These are phyloP conservation scores for Podocnemis expansa DNA, from an alignment of 2,113 vertebrate species.

Conservation along the genomic window DNA sequence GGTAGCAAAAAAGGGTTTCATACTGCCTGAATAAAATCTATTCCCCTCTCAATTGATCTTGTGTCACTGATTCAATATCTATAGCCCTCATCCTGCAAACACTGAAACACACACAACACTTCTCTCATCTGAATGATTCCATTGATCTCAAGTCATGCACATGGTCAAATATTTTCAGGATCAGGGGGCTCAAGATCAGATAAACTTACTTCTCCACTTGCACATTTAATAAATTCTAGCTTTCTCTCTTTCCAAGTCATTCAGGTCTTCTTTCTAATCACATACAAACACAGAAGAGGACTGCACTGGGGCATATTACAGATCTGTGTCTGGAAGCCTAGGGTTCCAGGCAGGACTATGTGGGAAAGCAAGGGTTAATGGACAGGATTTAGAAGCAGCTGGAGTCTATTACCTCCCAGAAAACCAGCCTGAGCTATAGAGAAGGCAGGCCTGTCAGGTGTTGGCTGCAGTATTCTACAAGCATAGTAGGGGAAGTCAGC, in stretches of 20 bases:
- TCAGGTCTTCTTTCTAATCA: accelerated
- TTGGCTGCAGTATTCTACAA: not conserved
- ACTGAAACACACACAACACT: accelerated
- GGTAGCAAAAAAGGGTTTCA: not conserved
- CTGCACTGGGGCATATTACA: not conserved
- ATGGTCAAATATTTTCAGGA: not conserved
- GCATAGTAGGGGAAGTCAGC: not conserved
- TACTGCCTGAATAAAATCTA: not conserved
- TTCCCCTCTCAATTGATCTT: not conserved
- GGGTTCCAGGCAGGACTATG: not conserved
- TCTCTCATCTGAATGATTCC: not conserved
- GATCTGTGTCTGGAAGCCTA: not conserved
- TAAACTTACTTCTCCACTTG: not conserved
- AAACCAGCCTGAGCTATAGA: not conserved
- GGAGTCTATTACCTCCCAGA: accelerated
- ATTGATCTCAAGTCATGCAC: accelerated
- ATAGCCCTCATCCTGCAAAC: not conserved
- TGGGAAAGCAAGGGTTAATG: not conserved
- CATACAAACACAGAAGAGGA: not conserved
- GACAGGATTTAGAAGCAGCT: not conserved
- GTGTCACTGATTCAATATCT: not conserved
- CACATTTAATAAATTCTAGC: not conserved
- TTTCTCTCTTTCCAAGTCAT: not conserved
- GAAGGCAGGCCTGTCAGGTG: not conserved
- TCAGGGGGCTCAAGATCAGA: not conserved